Evolutionary conservation across 2,888 invertebrate species (phyloP), one percentile per base, ranked within the genome.

Genomic region (Rugalucina vietnamica): DNA sequence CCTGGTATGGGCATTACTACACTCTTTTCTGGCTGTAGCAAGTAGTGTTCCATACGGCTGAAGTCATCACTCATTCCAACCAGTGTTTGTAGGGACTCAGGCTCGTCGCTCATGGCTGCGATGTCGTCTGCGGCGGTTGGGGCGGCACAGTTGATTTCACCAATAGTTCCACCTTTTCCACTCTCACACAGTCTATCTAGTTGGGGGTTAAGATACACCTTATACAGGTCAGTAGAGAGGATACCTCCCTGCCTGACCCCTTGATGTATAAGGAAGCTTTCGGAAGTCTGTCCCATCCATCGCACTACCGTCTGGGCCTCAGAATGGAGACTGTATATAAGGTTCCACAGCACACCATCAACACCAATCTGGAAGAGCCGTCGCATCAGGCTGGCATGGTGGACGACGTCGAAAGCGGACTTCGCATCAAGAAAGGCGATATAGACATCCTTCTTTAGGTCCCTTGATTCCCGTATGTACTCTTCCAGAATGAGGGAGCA

Each of bases 361-460:
- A 81, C 65, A 3, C 73, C 72, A 24, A 37, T 34, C 27, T 77
- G 76, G 34, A 65, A 77, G 8, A 76, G 27, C 21, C 70, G 60
- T 34, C 82, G n/a, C 21, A 82, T 27, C 8, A 82, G 72, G 57
- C 75, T 70, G 0, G 50, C 32, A 60, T 83, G 78, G 24, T 74
- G 60, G 3, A 82, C 65, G 0, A 70, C 79, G 37, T 82, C 75
- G 29, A 82, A 82, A 2, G 82, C 82, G 4, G 82, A 37, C 50
- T 82, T 82, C 1, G 79, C 79, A 60, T 82, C 71, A n/a, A 82
- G 69, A 8, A 82, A 43, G 5, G 72, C 43, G 0, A 82, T 60
- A 60, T 60, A 60, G 2, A 18, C 4, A 29, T 60, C 60, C 29
- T 18, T 60, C 60, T 60, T 60, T 32, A 60, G 27, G 60, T 60